Evolutionary conservation across 2,888 invertebrate species (phyloP).

Genomic region (Cremastinae sp.): DNA sequence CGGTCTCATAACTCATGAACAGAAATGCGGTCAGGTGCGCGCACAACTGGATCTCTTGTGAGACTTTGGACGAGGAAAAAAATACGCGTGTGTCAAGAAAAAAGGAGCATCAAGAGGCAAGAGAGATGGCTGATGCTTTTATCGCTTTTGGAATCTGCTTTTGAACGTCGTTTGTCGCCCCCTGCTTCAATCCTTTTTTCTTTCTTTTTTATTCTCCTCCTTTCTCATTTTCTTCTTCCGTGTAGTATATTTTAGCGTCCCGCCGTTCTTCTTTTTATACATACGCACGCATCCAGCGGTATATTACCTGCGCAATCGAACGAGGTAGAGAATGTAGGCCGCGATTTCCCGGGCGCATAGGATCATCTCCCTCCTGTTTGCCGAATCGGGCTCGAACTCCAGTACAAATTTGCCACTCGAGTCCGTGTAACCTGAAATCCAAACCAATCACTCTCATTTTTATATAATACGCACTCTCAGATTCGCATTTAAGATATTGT

Average conservation of each 20-base stretch:
- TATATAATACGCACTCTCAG: too few species aligned
- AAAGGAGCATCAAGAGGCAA: conserved; percentile 29
- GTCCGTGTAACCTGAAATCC: conserved; percentile 86
- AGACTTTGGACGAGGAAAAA: conserved; percentile 25
- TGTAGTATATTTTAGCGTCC: conserved; percentile 21
- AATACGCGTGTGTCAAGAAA: not conserved
- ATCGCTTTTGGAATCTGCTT: conserved; percentile 52
- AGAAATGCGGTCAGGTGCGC: conserved; percentile 77
- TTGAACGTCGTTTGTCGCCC: conserved; percentile 41
- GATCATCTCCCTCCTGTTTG: conserved; percentile 83
- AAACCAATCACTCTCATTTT: conserved; percentile 23
- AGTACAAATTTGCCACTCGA: conserved; percentile 85
- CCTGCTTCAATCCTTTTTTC: conserved; percentile 8
- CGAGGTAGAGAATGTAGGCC: conserved; percentile 87
- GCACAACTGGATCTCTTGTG: conserved; percentile 74
- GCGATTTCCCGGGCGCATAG: conserved; percentile 87
- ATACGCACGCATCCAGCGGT: too few species aligned
- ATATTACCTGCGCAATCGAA: conserved; percentile 87
- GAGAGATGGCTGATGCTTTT: conserved; percentile 46
- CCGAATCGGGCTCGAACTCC: conserved; percentile 84
- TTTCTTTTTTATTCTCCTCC: conserved; percentile 26
- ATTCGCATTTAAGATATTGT: too few species aligned
- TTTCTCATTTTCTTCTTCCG: conserved; percentile 22
- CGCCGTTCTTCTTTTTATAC: conserved; percentile 66
- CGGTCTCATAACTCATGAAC: conserved; percentile 71